Conservation (phyloP, 2,888 invertebrate genomes). For the Oegoconia quadripuncta region DNA sequence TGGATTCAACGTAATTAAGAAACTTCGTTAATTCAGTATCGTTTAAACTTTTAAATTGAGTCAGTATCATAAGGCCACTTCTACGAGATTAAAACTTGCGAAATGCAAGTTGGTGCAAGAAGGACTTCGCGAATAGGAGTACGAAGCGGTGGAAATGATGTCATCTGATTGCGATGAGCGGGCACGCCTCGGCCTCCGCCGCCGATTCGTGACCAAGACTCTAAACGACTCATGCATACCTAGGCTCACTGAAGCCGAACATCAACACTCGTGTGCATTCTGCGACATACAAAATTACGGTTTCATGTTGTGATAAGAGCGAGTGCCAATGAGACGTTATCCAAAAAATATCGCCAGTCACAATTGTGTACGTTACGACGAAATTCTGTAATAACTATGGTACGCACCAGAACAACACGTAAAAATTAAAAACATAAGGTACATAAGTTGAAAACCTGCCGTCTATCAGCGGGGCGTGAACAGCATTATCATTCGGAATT, state of each 20-base stretch:
- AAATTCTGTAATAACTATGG: too few relatives aligned
- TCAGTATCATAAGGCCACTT: too few relatives aligned
- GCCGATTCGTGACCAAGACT: slow-evolving; percentile 49
- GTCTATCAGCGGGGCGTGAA: background rate
- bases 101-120: slow-evolving; percentile 31
- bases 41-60: too few relatives aligned
- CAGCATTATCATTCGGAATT: slow-evolving; percentile 61
- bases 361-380: background rate
- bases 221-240: slow-evolving; percentile 50
- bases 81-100: too few relatives aligned
- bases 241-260: slow-evolving; percentile 42
- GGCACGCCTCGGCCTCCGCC: slow-evolving; percentile 48
- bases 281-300: slow-evolving; percentile 27
- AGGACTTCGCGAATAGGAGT: slow-evolving; percentile 33
- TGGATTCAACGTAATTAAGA: too few relatives aligned
- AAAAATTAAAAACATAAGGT: background rate
- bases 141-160: slow-evolving; percentile 49
- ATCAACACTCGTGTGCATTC: slow-evolving; percentile 38
- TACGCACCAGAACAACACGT: background rate
- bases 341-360: slow-evolving; percentile 18
- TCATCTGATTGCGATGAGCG: slow-evolving; percentile 64
- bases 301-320: slow-evolving; percentile 28
- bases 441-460: background rate
- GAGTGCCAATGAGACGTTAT: slow-evolving; percentile 17
- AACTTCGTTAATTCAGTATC: too few relatives aligned